phyloP scores from a whole-genome alignment of 2,797 vertebrate genomes.

The Acanthopagrus latus region DNA sequence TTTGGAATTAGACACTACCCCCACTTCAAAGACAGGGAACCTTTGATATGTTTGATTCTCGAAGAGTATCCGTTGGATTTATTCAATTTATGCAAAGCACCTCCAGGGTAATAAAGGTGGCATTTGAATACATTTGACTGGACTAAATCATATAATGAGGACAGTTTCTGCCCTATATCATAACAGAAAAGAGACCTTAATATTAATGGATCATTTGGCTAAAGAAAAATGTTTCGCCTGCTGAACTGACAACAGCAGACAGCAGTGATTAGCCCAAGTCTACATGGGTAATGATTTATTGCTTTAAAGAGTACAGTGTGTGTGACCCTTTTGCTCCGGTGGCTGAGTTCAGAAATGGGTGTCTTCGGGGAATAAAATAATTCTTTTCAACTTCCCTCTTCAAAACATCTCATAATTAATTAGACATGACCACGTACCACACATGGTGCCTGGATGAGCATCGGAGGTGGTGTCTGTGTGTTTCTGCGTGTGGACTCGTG shows the following conservation, averaged over 20 bases:
- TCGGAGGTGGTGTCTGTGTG: constrained; percentile 34
- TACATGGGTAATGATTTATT: constrained; percentile 72
- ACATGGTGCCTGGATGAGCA: constrained; percentile 25
- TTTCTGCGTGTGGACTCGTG: constrained; percentile 9
- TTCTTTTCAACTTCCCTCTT: constrained; percentile 73
- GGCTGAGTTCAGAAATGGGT: constrained; percentile 54
- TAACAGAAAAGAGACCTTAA: constrained; percentile 77
- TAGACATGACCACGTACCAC: constrained; percentile 68
- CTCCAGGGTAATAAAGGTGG: constrained; percentile 89
- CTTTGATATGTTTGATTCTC: constrained; percentile 90
- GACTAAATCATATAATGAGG: constrained; percentile 88
- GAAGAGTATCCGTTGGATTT: constrained; percentile 86
- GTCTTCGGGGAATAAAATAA: constrained; percentile 65
- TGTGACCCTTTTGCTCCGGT: constrained; percentile 68
- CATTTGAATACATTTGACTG: constrained; percentile 89
- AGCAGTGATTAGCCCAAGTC: constrained; percentile 75
- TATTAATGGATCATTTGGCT: constrained; percentile 84
- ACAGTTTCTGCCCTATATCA: constrained; percentile 83
- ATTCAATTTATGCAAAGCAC: constrained; percentile 91
- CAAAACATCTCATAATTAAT: constrained; percentile 74
- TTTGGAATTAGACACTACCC: constrained; percentile 88
- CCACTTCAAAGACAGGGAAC: constrained; percentile 90
- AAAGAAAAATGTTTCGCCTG: constrained; percentile 74
- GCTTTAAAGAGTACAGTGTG: constrained; percentile 46
- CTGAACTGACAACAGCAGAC: constrained; percentile 77